A percentile compares a stretch with the other conserved stretches of the same genome.
These are phyloP conservation scores for Drosophila baimaii DNA, from an alignment of 1,140 invertebrate genomes.

Conservation along the genomic window DNA sequence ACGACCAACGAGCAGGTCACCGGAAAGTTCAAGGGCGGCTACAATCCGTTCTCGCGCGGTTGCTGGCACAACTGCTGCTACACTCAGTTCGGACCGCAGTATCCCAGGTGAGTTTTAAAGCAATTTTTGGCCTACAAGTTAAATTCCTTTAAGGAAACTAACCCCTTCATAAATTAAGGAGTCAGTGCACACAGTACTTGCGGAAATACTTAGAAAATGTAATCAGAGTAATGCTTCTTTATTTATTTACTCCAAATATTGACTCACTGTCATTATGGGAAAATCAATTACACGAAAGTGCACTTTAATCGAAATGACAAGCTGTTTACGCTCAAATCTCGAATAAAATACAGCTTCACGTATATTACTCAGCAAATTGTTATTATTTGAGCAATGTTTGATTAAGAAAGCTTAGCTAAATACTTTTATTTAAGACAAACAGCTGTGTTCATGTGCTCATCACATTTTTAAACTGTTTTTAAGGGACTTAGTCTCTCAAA, in stretches of 20 bases:
- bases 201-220: too few relatives aligned
- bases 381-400: too few relatives aligned
- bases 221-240: background rate
- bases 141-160: too few relatives aligned
- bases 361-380: background rate
- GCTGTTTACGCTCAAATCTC: background rate
- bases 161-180: too few relatives aligned
- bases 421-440: too few relatives aligned
- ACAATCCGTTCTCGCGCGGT: constrained; percentile 97
- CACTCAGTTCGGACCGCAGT: constrained; percentile 97
- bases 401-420: too few relatives aligned
- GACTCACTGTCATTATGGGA: background rate
- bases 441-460: too few relatives aligned
- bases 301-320: background rate
- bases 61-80: constrained; percentile 98
- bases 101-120: constrained; percentile 95
- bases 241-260: too few relatives aligned
- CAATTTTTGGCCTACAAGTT: too few relatives aligned
- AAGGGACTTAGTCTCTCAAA: too few relatives aligned
- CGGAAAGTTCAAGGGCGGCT: constrained; percentile 98
- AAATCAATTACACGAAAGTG: background rate
- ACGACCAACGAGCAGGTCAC: constrained; percentile 99
- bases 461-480: too few relatives aligned
- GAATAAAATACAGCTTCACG: background rate
- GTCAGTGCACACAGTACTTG: too few relatives aligned